Conservation (phyloP, 2,888 invertebrate genomes). For the Nemoura dubitans region DNA sequence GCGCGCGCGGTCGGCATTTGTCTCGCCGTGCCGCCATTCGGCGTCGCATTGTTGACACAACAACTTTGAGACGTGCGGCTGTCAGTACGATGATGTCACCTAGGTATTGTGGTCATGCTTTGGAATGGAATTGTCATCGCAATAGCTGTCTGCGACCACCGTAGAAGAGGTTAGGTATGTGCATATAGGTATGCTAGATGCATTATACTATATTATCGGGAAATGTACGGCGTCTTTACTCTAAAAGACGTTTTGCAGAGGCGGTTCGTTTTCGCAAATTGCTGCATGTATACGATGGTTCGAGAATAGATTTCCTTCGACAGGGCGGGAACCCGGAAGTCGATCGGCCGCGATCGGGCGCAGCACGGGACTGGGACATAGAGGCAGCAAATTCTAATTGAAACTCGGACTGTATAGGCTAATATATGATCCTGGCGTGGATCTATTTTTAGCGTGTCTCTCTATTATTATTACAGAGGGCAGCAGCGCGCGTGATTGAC, state of each 20-base stretch:
- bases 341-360: neutral
- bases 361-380: neutral
- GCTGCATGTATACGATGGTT: too few relatives aligned
- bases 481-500: slow-evolving; percentile 1
- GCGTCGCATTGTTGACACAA: neutral
- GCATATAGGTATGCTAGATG: too few relatives aligned
- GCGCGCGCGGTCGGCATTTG: too few relatives aligned
- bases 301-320: too few relatives aligned
- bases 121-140: neutral
- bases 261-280: too few relatives aligned
- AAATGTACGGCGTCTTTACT: too few relatives aligned
- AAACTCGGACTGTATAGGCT: neutral
- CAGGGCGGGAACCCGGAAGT: neutral
- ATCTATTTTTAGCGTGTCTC: neutral
- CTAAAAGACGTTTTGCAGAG: too few relatives aligned
- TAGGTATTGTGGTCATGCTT: neutral
- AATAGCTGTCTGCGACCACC: neutral
- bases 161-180: too few relatives aligned
- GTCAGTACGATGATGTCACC: neutral
- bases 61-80: neutral
- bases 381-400: neutral
- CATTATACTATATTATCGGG: too few relatives aligned
- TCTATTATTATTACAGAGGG: too few relatives aligned
- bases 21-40: neutral
- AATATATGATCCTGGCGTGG: neutral